These are phyloP conservation scores for Portevinia maculata DNA, from an alignment of 2,888 invertebrate species.

Conservation along the genomic window DNA sequence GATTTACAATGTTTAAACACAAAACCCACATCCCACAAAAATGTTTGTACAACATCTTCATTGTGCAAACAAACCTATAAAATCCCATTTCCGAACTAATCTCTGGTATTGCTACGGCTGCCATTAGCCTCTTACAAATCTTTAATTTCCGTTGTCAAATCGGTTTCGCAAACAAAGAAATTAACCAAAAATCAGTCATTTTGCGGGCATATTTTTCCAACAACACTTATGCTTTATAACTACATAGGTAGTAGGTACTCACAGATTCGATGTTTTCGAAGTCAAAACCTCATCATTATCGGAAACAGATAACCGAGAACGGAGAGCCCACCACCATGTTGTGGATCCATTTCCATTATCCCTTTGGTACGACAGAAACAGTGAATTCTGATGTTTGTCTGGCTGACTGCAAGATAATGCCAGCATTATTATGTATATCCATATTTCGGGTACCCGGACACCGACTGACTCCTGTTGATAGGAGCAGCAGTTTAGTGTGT, in stretches of 20 bases:
- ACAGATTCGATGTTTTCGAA: constrained; percentile 60
- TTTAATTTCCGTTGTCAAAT: constrained; percentile 58
- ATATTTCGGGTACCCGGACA: constrained; percentile 56
- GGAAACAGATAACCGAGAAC: constrained; percentile 65
- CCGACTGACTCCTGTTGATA: constrained; percentile 50
- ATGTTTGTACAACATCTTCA: constrained; percentile 53
- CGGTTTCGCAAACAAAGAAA: constrained; percentile 55
- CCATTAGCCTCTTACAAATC: constrained; percentile 70
- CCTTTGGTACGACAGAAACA: constrained; percentile 49
- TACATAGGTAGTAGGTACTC: constrained; percentile 4
- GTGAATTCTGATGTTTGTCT: constrained; percentile 51
- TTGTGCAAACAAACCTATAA: constrained; percentile 55
- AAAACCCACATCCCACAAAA: constrained; percentile 50
- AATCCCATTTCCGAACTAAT: constrained; percentile 53
- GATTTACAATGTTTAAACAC: constrained; percentile 32
- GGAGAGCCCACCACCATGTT: constrained; percentile 63
- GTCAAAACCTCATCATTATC: constrained; percentile 56
- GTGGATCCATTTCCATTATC: constrained; percentile 73
- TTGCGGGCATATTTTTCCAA: too few species aligned
- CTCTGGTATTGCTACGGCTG: constrained; percentile 10
- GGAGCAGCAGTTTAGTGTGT: constrained; percentile 1
- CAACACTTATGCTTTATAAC: not conserved
- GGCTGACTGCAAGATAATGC: constrained; percentile 68
- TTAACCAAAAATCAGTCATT: constrained; percentile 6
- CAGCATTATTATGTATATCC: constrained; percentile 45